These are phyloP conservation scores for Peromyscus californicus DNA, from an alignment of 2,113 vertebrate genomes.

Conservation along the genomic window DNA sequence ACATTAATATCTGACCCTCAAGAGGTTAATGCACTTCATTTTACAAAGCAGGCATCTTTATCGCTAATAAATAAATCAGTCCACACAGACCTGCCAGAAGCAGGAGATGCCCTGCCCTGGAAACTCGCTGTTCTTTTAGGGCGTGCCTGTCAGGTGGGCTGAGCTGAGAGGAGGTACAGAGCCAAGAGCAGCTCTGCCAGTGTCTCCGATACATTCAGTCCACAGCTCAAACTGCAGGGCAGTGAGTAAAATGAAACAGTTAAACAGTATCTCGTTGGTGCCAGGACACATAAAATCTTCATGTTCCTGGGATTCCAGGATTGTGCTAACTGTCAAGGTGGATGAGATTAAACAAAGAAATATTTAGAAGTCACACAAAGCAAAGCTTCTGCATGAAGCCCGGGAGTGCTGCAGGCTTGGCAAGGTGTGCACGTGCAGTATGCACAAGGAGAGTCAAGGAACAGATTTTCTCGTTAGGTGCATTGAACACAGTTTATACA, in stretches of 20 bases:
- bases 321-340: neutral
- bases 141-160: neutral
- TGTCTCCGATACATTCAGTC: neutral
- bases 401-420: neutral
- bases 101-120: neutral
- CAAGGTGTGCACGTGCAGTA: neutral
- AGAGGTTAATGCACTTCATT: conserved; percentile 52
- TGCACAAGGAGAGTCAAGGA: neutral
- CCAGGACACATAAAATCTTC: neutral
- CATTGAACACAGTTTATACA: neutral
- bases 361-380: neutral
- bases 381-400: neutral
- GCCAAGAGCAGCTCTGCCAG: neutral
- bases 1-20: neutral
- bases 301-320: neutral
- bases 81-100: neutral
- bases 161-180: neutral
- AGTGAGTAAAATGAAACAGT: neutral
- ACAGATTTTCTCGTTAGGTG: neutral
- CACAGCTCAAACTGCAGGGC: neutral
- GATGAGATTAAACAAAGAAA: neutral
- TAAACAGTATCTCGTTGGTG: neutral
- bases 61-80: conserved; percentile 46
- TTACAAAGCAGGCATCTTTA: conserved; percentile 13
- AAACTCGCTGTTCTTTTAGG: neutral